phyloP scores from a whole-genome alignment of 2,888 invertebrate species.

The Ditula angustiorana region DNA sequence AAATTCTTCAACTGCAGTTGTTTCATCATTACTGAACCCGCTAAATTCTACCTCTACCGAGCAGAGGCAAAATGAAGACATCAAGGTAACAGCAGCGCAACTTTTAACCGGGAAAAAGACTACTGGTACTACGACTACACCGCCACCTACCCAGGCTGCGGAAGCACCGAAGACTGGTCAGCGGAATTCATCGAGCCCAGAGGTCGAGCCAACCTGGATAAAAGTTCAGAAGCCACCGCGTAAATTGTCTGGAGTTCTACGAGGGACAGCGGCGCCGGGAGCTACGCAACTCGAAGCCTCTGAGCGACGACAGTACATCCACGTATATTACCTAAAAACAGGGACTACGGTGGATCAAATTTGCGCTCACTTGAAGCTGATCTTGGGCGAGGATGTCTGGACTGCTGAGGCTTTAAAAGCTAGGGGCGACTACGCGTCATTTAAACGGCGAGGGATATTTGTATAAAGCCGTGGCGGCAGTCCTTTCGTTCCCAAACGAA shows the following conservation, averaged over 20 bases:
- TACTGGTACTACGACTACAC: no score
- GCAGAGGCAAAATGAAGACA: background rate
- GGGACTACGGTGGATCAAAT: background rate
- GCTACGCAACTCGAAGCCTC: conserved; percentile 3
- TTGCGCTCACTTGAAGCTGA: background rate
- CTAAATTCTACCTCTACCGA: background rate
- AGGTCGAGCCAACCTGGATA: background rate
- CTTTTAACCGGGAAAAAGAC: background rate
- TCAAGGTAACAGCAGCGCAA: background rate
- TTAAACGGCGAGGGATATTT: no score
- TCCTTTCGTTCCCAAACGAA: no score
- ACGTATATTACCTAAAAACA: conserved; percentile 1
- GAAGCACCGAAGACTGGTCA: background rate
- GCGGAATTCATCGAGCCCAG: background rate
- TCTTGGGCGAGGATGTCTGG: background rate
- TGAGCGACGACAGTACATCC: background rate
- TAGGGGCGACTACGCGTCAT: background rate
- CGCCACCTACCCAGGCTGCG: background rate
- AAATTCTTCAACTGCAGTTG: background rate
- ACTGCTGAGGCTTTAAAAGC: background rate
- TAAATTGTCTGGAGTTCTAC: background rate
- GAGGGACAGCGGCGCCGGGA: background rate
- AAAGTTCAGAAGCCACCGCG: background rate
- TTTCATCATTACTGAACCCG: background rate
- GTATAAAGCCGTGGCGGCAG: no score